Evolutionary conservation across 2,113 vertebrate species (phyloP).

Genomic region (Brienomyrus brachyistius): DNA sequence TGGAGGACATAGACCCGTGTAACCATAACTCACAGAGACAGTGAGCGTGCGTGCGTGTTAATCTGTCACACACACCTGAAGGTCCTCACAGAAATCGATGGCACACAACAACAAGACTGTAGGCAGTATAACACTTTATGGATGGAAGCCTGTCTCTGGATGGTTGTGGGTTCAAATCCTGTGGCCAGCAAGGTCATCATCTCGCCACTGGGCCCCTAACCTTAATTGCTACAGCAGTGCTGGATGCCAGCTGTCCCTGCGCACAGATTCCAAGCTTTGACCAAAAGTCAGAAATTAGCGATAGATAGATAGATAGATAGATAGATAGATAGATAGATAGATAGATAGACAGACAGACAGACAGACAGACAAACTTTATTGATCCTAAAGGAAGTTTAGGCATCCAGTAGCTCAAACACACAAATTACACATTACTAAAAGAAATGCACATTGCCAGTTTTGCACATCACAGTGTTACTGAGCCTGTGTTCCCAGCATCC

Average conservation of each 20-base stretch:
- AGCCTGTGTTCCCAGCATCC: not conserved
- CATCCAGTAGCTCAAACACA: not conserved
- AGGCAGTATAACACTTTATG: not conserved
- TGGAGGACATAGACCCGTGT: not conserved
- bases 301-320: not conserved
- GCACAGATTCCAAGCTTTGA: not conserved
- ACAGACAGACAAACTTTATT: not conserved
- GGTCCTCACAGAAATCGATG: not conserved
- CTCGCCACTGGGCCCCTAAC: not conserved
- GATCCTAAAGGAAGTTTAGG: not conserved
- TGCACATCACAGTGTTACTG: not conserved
- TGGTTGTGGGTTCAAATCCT: not conserved
- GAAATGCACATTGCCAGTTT: not conserved
- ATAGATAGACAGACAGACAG: not conserved
- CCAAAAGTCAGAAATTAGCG: not conserved
- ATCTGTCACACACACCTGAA: not conserved
- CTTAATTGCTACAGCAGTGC: not conserved
- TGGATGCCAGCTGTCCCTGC: not conserved
- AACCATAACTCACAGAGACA: not conserved
- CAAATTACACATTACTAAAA: not conserved
- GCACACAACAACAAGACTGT: not conserved
- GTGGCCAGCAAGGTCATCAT: not conserved
- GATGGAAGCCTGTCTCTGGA: not conserved
- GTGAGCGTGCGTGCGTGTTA: not conserved
- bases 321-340: not conserved